Percentiles rank a stretch among this genome's conserved stretches.
phyloP scores from a whole-genome alignment of 2,113 vertebrate genomes.

The Eretmodus cyanostictus region DNA sequence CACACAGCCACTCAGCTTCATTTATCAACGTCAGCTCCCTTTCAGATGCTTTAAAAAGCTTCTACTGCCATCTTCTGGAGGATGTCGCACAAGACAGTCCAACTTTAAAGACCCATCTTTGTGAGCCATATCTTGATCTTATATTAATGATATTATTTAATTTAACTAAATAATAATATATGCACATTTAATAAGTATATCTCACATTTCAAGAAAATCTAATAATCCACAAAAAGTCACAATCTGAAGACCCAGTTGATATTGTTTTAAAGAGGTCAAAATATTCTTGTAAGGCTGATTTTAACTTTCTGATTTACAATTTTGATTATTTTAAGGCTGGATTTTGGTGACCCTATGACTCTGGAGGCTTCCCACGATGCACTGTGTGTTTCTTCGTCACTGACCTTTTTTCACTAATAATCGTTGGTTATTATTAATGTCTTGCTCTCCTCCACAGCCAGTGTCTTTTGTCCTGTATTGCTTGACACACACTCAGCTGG shows the following conservation, averaged over 20 bases:
- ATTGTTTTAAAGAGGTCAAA: not conserved
- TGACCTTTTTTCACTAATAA: not conserved
- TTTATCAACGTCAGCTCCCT: conserved; percentile 26
- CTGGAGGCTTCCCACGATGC: not conserved
- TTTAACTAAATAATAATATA: not conserved
- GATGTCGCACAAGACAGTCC: not conserved
- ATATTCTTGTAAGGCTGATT: not conserved
- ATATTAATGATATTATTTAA: not conserved
- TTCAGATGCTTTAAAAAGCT: not conserved
- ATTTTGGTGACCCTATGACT: not conserved
- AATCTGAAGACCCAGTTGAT: rapidly evolving
- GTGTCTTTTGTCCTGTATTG: not conserved
- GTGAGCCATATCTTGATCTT: not conserved
- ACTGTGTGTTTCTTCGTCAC: not conserved
- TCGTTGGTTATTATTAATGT: not conserved
- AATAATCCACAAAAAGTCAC: not conserved
- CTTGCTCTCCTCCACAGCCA: not conserved
- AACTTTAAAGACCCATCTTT: not conserved
- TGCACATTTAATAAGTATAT: not conserved
- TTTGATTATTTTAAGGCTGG: not conserved
- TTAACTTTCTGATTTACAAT: not conserved
- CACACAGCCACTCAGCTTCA: not conserved
- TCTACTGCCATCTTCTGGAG: conserved; percentile 49
- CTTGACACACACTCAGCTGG: not conserved
- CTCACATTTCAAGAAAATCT: not conserved